phyloP scores from a whole-genome alignment of 1,140 invertebrate species.

The Tetramorium simillimum region DNA sequence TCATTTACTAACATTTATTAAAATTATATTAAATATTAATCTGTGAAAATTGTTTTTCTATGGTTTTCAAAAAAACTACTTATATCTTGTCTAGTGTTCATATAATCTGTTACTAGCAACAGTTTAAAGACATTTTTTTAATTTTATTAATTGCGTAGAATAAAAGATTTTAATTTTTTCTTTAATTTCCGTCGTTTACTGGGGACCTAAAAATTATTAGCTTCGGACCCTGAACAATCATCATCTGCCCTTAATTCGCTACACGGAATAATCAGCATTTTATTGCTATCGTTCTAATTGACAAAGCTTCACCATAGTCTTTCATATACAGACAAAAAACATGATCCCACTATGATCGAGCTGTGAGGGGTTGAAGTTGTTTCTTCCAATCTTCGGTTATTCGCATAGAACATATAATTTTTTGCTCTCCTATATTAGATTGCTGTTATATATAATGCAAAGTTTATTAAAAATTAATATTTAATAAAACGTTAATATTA shows the following conservation, averaged over 20 bases:
- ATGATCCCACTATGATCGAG: conserved; percentile 11
- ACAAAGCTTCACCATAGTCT: conserved; percentile 61
- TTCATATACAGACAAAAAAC: conserved; percentile 8
- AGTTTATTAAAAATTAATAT: neutral
- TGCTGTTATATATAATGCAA: neutral
- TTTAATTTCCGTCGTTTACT: neutral
- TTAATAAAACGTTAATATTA: neutral
- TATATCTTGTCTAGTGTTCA: neutral
- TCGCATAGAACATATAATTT: neutral
- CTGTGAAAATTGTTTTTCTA: neutral
- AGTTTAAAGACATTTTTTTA: conserved; percentile 1
- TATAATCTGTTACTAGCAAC: neutral
- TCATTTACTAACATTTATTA: conserved; percentile 8
- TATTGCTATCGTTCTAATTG: conserved; percentile 80
- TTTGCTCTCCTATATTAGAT: neutral
- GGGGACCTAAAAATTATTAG: conserved; percentile 12
- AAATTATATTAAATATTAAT: conserved; percentile 13
- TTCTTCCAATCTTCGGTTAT: conserved; percentile 16
- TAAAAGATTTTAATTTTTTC: neutral
- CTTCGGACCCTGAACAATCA: conserved; percentile 10
- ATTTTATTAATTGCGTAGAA: neutral
- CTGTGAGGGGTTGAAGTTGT: neutral
- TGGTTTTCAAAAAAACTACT: neutral
- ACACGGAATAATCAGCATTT: conserved; percentile 53
- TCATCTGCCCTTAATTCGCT: conserved; percentile 17